Conservation (phyloP, 2,888 invertebrate species). For the Pseudanteris insignis region DNA sequence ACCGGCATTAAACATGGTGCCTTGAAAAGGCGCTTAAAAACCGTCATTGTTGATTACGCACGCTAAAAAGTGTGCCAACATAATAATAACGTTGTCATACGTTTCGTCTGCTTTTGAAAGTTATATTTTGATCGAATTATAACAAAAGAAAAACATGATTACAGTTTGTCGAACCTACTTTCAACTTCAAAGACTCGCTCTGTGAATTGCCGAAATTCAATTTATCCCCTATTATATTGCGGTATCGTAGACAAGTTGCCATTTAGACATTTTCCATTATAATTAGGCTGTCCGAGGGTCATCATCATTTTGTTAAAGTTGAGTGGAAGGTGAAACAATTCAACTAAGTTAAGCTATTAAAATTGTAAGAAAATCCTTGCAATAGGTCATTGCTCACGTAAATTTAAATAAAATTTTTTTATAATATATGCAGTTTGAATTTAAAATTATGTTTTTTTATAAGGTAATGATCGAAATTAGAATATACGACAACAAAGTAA, state of each 20-base stretch:
- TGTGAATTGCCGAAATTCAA: slow-evolving; percentile 27
- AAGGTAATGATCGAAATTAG: too few species aligned
- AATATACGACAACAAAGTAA: too few species aligned
- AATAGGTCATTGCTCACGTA: too few species aligned
- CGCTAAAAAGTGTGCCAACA: slow-evolving; percentile 20
- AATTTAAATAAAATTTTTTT: too few species aligned
- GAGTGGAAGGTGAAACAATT: slow-evolving; percentile 5
- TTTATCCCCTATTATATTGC: slow-evolving; percentile 30
- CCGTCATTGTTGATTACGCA: slow-evolving; percentile 22
- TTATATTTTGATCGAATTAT: slow-evolving; percentile 31
- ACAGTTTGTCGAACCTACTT: slow-evolving; percentile 28
- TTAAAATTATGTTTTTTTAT: too few species aligned
- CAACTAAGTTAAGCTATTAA: not conserved
- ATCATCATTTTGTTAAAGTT: slow-evolving; percentile 8
- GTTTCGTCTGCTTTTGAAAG: slow-evolving; percentile 29
- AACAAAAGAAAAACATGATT: slow-evolving; percentile 33
- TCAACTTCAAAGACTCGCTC: slow-evolving; percentile 22
- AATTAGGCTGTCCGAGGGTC: slow-evolving; percentile 19
- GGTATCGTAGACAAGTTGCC: slow-evolving; percentile 18
- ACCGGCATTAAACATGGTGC: slow-evolving; percentile 10
- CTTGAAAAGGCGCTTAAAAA: slow-evolving; percentile 8
- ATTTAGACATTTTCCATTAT: slow-evolving; percentile 23
- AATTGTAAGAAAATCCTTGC: too few species aligned
- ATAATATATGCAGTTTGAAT: too few species aligned
- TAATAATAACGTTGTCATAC: slow-evolving; percentile 24